Percentiles rank a stretch among this genome's conserved stretches.
phyloP scores from a whole-genome alignment of 2,797 vertebrate species.

The Mus caroli region DNA sequence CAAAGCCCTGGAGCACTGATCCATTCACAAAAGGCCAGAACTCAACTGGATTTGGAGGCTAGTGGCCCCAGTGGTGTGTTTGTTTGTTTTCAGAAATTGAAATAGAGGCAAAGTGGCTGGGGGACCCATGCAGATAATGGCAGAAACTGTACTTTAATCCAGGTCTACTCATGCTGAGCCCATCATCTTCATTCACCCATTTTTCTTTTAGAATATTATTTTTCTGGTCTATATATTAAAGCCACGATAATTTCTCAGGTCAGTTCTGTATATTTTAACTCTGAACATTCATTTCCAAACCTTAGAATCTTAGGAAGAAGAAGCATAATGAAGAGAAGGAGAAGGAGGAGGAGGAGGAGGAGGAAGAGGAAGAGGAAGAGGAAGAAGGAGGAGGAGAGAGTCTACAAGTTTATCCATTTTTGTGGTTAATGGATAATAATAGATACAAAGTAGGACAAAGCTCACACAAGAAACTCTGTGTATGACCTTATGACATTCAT shows the following conservation, averaged over 20 bases:
- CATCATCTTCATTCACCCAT: background rate
- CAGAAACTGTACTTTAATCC: background rate
- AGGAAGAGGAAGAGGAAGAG: fast-evolving
- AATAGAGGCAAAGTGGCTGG: background rate
- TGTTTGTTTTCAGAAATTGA: background rate
- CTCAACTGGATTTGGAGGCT: background rate
- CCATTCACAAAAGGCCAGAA: background rate
- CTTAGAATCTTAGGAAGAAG: constrained; percentile 61
- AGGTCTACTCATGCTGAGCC: background rate
- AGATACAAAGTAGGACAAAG: constrained; percentile 55
- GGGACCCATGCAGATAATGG: background rate
- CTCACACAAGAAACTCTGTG: background rate
- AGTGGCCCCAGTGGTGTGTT: background rate
- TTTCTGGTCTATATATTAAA: constrained; percentile 6
- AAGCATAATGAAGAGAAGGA: background rate
- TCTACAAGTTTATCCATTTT: constrained; percentile 28
- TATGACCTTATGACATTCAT: constrained; percentile 58
- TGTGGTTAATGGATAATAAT: constrained; percentile 51
- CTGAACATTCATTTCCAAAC: constrained; percentile 61
- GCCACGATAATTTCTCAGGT: constrained; percentile 67
- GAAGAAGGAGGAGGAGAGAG: fast-evolving
- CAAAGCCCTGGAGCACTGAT: background rate
- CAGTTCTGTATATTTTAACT: constrained; percentile 11
- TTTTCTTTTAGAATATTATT: background rate
- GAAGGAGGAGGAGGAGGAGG: background rate